These are phyloP conservation scores for Urocolius indicus DNA, from an alignment of 2,113 vertebrate genomes.

Conservation along the genomic window DNA sequence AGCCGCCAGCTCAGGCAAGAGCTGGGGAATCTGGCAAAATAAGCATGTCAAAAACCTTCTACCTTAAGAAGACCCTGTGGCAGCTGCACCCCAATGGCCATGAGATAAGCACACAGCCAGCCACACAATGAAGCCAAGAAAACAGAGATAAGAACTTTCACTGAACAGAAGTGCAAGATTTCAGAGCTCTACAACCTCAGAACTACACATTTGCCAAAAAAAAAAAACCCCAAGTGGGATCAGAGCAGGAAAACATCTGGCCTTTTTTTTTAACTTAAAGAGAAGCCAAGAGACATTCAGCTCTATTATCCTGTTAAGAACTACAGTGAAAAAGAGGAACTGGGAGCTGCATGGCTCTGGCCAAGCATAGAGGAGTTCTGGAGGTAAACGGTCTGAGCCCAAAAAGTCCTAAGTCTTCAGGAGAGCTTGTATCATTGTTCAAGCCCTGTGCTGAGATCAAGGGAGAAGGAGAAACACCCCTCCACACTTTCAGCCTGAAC, in stretches of 20 bases:
- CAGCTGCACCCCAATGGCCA: not conserved
- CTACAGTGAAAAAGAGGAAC: not conserved
- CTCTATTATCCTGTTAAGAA: not conserved
- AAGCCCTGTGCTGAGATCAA: not conserved
- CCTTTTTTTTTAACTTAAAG: not conserved
- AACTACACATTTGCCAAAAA: not conserved
- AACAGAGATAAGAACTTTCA: not conserved
- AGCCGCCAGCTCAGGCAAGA: not conserved
- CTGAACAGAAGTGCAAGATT: not conserved
- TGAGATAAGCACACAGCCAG: not conserved
- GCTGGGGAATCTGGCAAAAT: not conserved
- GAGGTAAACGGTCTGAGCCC: not conserved
- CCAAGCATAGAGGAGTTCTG: not conserved
- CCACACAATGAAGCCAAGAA: not conserved
- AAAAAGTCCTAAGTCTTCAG: not conserved
- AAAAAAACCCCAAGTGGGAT: not conserved
- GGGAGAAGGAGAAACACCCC: not conserved
- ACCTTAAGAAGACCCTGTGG: not conserved
- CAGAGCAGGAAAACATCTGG: not conserved
- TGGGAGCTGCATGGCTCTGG: not conserved
- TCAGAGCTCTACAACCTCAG: not conserved
- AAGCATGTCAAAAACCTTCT: not conserved
- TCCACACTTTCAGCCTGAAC: not conserved
- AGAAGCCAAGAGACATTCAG: not conserved
- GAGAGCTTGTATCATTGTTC: not conserved